phyloP scores from a whole-genome alignment of 2,113 vertebrate species.

The Anhinga rufa region DNA sequence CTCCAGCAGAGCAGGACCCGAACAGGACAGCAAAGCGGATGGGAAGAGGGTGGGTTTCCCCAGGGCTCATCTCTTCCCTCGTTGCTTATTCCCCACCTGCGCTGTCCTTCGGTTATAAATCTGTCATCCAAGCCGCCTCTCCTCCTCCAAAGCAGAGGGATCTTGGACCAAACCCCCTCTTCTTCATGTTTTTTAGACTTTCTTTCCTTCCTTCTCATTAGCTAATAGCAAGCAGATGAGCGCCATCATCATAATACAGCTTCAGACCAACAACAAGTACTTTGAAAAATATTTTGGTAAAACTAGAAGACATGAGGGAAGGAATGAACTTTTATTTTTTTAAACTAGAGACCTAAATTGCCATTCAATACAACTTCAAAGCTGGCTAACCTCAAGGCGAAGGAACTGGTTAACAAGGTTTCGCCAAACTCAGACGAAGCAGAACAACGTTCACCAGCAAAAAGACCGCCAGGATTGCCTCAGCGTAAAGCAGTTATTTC shows the following conservation, averaged over 20 bases:
- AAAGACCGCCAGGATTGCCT: not conserved
- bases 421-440: not conserved
- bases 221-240: not conserved
- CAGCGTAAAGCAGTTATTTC: not conserved
- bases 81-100: not conserved
- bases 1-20: too few relatives aligned
- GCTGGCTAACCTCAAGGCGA: not conserved
- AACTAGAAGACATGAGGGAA: not conserved
- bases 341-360: not conserved
- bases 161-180: not conserved
- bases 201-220: not conserved
- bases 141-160: not conserved
- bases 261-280: accelerated
- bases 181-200: not conserved
- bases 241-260: accelerated
- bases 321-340: not conserved
- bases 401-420: not conserved
- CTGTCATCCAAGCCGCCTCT: not conserved
- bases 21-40: accelerated
- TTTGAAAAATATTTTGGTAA: not conserved
- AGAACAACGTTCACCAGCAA: not conserved
- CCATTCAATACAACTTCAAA: not conserved
- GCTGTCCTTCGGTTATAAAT: accelerated
- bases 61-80: not conserved
- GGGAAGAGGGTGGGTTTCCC: not conserved